Conservation (phyloP, 2,888 invertebrate species). For the Xanthorhoe designata region DNA sequence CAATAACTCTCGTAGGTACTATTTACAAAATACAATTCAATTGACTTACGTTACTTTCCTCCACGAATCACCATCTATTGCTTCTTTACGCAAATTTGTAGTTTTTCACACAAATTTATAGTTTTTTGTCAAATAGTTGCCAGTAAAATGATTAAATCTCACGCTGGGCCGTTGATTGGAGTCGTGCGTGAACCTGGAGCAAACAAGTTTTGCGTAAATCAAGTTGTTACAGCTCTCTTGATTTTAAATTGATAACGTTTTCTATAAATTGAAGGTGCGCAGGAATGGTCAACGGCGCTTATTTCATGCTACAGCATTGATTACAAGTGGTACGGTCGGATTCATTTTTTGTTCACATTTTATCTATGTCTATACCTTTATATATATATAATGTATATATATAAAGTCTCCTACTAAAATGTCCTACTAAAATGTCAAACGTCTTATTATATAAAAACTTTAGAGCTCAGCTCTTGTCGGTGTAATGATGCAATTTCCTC, state of each 20-base stretch:
- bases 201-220: conserved; percentile 39
- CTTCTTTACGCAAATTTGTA: not conserved
- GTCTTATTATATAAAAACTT: no score
- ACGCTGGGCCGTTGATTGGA: conserved; percentile 62
- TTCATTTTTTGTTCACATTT: no score
- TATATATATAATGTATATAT: no score
- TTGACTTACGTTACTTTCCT: conserved; percentile 13
- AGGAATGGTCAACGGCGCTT: not conserved
- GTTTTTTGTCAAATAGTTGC: conserved; percentile 38
- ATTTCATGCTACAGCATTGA: not conserved
- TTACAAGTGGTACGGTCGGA: no score
- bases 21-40: not conserved
- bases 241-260: conserved; percentile 31
- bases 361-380: no score
- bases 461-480: no score
- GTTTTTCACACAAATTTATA: conserved; percentile 28
- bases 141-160: conserved; percentile 51
- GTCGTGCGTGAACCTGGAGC: conserved; percentile 59
- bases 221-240: conserved; percentile 34
- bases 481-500: no score
- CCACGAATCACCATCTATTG: not conserved
- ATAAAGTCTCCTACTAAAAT: no score
- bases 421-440: no score
- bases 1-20: no score
- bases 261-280: conserved; percentile 11